Conservation (phyloP, 1,140 invertebrate species). For the Amyelois transitella region DNA sequence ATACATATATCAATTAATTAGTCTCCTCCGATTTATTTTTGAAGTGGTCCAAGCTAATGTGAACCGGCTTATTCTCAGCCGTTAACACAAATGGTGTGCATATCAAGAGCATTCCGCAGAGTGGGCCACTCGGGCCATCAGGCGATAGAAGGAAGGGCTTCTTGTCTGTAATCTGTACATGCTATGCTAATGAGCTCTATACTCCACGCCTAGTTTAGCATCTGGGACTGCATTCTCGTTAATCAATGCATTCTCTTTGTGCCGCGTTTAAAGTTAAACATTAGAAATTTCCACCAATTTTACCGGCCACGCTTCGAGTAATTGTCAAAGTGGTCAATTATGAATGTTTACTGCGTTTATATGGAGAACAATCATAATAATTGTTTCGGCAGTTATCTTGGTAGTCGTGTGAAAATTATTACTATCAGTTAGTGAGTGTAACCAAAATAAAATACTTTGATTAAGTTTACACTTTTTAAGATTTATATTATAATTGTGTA, state of each 20-base stretch:
- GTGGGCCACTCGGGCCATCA: neutral
- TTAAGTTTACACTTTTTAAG: too few relatives aligned
- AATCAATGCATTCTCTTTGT: slow-evolving; percentile 52
- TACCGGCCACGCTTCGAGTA: slow-evolving; percentile 12
- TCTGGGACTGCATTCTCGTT: slow-evolving; percentile 42
- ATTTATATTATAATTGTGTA: too few relatives aligned
- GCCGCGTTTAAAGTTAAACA: slow-evolving; percentile 13
- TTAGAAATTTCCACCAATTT: slow-evolving; percentile 26
- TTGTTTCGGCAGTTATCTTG: neutral
- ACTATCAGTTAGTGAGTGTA: neutral
- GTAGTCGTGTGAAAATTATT: neutral
- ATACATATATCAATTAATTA: neutral
- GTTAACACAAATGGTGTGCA: slow-evolving; percentile 8
- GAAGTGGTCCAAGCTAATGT: neutral
- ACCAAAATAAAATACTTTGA: too few relatives aligned
- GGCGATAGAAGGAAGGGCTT: slow-evolving; percentile 16
- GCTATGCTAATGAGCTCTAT: slow-evolving; percentile 46
- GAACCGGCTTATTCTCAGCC: neutral
- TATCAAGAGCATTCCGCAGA: slow-evolving; percentile 8
- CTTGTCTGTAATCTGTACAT: slow-evolving; percentile 17
- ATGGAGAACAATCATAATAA: neutral
- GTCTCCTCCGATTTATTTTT: neutral
- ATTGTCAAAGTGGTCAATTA: slow-evolving; percentile 28
- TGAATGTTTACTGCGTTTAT: slow-evolving; percentile 25
- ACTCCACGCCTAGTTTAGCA: slow-evolving; percentile 51